Percentiles rank a stretch among this genome's conserved stretches.
Conservation (phyloP, 1,140 invertebrate species). For the Eurosta solidaginis region DNA sequence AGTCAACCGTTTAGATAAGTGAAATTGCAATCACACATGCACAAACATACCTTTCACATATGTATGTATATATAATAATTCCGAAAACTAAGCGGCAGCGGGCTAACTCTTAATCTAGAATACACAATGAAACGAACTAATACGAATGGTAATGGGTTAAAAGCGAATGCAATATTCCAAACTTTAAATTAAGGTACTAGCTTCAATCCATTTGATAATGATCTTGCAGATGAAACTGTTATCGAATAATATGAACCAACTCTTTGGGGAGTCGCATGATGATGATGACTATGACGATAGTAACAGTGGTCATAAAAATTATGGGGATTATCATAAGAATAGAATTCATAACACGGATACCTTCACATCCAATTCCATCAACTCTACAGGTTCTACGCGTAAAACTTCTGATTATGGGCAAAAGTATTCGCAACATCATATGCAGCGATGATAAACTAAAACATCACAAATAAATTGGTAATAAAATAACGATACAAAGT, state of each 20-base stretch:
- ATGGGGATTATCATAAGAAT: constrained; percentile 18
- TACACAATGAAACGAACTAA: not conserved
- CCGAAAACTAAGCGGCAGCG: too few relatives aligned
- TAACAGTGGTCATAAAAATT: constrained; percentile 19
- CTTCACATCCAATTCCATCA: constrained; percentile 3
- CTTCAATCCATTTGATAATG: not conserved
- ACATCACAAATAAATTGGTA: constrained; percentile 2
- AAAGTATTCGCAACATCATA: constrained; percentile 11
- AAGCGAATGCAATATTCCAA: not conserved
- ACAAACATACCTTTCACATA: not conserved
- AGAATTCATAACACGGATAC: not conserved
- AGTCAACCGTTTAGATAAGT: too few relatives aligned
- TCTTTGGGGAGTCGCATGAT: constrained; percentile 38
- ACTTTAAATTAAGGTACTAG: not conserved
- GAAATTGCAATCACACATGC: too few relatives aligned
- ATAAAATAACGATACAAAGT: not conserved
- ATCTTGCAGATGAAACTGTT: constrained; percentile 36
- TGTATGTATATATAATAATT: not conserved
- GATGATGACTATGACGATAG: constrained; percentile 34
- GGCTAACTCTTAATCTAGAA: too few relatives aligned
- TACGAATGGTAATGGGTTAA: not conserved
- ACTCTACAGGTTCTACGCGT: constrained; percentile 11
- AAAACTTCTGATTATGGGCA: constrained; percentile 9
- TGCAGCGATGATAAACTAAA: not conserved
- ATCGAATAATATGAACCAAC: constrained; percentile 36